Evolutionary conservation across 2,888 invertebrate genomes (phyloP), one percentile per base, ranked within the genome.

Genomic region (Acronicta aceris): DNA sequence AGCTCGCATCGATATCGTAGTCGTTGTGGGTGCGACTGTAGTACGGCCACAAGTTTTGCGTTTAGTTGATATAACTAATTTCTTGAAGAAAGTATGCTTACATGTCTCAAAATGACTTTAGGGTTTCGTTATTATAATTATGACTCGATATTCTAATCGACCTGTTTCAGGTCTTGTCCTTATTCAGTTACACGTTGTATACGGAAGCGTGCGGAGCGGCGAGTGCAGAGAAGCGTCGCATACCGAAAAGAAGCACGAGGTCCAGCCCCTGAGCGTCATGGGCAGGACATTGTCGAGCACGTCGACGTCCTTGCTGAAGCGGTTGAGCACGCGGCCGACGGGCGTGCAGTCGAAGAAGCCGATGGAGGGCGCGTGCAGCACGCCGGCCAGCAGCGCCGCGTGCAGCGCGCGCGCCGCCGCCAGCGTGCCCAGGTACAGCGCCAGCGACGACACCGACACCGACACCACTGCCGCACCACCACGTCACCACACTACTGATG

Each of bases 291-390:
- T 96, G 95, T 97, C 97, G 89, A 97, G 90, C 82, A 96, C 95
- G 88, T 97, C 97, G 76, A 97, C 92, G 89, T 97, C 97, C 95
- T 97, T 97, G 88, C 96, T 96, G 95, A 97, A 97, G 77, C 97
- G 95, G 95, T 97, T 97, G 90, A 97, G 95, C 87, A 97, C 95
- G 87, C 97, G 95, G 88, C 97, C 97, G 72, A 96, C 95, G 68
- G 97, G 97, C 81, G 97, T 97, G 79, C 97, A 96, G 92, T 97
- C 97, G 95, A 96, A 97, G 95, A 97, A 97, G 85, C 96, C 95
- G 85, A 95, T 95, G 90, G 95, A 92, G 61, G 97, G 96, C 78
- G 96, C 96, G 86, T 95, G 95, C 82, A 97, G 90, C 84, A 97
- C 95, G 84, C 96, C 95, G 76, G 84, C 87, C 79, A 97, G 95